Conservation (phyloP, 1,140 invertebrate species). For the Drosophila punjabiensis region DNA sequence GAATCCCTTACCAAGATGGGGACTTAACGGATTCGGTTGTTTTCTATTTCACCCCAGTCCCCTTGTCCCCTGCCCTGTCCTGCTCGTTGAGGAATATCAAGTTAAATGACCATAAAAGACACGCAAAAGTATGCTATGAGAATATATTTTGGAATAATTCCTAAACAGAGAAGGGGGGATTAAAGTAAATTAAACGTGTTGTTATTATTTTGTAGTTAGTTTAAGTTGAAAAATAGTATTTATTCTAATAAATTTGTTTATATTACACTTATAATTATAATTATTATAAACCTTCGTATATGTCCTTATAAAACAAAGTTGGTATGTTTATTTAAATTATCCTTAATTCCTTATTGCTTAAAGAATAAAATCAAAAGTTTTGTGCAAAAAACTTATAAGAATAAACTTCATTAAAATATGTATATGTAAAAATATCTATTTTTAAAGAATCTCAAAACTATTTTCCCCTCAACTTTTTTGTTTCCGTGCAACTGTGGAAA, state of each 20-base stretch:
- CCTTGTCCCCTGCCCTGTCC: not conserved
- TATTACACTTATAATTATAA: not conserved
- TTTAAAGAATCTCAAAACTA: not conserved
- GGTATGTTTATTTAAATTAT: too few relatives aligned
- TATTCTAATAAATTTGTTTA: not conserved
- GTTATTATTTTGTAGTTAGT: not conserved
- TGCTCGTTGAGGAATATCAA: conserved; percentile 24
- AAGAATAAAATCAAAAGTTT: too few relatives aligned
- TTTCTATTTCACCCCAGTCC: conserved; percentile 12
- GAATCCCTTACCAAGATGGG: conserved; percentile 47
- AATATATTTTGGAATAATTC: conserved; percentile 19
- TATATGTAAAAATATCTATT: too few relatives aligned
- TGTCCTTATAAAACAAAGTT: too few relatives aligned
- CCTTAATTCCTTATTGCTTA: too few relatives aligned
- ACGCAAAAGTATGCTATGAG: conserved; percentile 18
- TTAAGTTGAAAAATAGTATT: not conserved
- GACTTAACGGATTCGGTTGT: conserved; percentile 41
- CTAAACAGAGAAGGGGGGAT: not conserved
- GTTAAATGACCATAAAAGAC: conserved; percentile 43
- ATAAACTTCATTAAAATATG: not conserved
- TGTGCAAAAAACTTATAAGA: not conserved
- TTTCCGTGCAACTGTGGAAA: not conserved
- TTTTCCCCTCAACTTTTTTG: not conserved
- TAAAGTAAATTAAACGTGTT: not conserved
- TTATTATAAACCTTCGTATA: too few relatives aligned